These are phyloP conservation scores for Popillia japonica DNA, from an alignment of 1,140 invertebrate species.

Conservation along the genomic window DNA sequence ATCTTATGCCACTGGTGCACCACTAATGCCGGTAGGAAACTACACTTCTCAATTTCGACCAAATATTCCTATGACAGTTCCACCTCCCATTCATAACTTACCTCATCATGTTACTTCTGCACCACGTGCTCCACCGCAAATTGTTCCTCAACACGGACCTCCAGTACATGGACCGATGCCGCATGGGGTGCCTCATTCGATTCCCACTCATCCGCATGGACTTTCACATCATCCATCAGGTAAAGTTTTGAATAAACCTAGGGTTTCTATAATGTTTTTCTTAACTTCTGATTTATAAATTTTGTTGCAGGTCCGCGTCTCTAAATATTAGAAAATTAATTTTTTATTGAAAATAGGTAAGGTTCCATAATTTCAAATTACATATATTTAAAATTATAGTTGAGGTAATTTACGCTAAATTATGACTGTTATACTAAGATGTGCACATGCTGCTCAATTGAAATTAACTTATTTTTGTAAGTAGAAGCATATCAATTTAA, in stretches of 20 bases:
- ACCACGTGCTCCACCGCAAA: neutral
- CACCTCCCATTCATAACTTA: conserved; percentile 6
- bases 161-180: neutral
- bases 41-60: conserved; percentile 33
- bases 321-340: neutral
- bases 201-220: neutral
- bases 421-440: too few relatives aligned
- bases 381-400: too few relatives aligned
- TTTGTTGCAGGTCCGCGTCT: neutral
- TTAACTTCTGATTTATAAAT: neutral
- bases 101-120: neutral
- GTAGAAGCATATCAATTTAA: too few relatives aligned
- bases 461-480: too few relatives aligned
- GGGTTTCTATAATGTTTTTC: neutral
- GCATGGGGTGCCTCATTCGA: neutral
- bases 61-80: neutral
- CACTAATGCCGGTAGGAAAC: conserved; percentile 1
- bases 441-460: too few relatives aligned
- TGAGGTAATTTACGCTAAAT: too few relatives aligned
- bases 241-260: neutral
- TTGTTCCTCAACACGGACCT: neutral
- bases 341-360: neutral
- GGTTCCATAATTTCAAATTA: neutral
- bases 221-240: neutral
- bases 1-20: neutral